Evolutionary conservation across 2,888 invertebrate species (phyloP).

Genomic region (Scaeva pyrastri): DNA sequence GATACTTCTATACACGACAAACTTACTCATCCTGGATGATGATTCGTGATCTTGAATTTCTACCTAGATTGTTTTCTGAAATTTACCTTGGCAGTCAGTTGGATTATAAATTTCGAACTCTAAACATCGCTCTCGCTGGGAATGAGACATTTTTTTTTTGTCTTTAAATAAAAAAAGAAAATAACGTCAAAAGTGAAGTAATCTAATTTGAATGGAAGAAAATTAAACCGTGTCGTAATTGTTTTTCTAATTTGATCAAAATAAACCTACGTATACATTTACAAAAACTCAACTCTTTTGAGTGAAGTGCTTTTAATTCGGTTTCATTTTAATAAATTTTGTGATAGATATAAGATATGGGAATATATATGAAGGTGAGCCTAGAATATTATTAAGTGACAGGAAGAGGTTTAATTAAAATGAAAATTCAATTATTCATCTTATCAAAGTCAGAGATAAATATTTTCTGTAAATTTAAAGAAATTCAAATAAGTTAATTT

Average conservation of each 20-base stretch:
- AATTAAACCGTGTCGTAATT: conserved; percentile 1
- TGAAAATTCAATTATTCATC: not conserved
- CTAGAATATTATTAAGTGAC: not conserved
- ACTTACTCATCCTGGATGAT: conserved; percentile 44
- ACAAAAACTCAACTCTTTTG: too few relatives aligned
- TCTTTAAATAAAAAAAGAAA: not conserved
- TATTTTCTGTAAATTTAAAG: too few relatives aligned
- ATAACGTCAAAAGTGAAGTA: not conserved
- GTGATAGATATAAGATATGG: conserved; percentile 35
- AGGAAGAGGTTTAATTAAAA: not conserved
- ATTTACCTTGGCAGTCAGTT: conserved; percentile 66
- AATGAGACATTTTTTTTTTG: not conserved
- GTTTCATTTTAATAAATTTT: conserved; percentile 4
- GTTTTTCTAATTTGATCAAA: not conserved
- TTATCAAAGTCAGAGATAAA: not conserved
- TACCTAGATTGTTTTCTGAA: conserved; percentile 22
- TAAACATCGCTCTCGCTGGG: conserved; percentile 28
- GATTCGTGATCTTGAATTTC: conserved; percentile 13
- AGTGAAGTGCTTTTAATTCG: conserved; percentile 31
- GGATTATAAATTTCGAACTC: conserved; percentile 60
- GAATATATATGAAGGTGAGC: conserved; percentile 68
- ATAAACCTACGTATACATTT: not conserved
- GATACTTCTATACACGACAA: not conserved
- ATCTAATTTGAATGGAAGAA: not conserved
- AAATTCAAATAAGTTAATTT: too few relatives aligned